phyloP scores from a whole-genome alignment of 2,113 vertebrate species.

The Alligator sinensis region DNA sequence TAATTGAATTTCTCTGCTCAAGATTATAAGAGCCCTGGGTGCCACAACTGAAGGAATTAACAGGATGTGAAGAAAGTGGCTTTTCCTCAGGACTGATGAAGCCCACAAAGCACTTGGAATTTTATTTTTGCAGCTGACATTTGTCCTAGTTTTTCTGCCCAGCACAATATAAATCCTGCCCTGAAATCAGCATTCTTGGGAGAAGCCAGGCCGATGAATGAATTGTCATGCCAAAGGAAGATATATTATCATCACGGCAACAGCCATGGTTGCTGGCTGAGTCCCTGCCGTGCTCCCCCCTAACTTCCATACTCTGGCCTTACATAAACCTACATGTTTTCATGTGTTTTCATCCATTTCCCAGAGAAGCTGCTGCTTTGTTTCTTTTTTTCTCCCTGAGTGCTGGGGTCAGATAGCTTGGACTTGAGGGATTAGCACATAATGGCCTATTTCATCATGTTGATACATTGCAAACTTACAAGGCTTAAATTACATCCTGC shows the following conservation, averaged over 20 bases:
- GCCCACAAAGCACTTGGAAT: neutral
- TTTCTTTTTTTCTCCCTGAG: neutral
- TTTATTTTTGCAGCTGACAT: neutral
- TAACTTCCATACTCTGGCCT: neutral
- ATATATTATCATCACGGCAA: neutral
- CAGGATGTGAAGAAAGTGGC: neutral
- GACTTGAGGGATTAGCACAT: neutral
- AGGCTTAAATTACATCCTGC: neutral
- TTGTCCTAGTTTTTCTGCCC: neutral
- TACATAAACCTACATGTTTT: neutral
- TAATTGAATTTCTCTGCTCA: neutral
- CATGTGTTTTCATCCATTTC: neutral
- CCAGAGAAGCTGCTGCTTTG: neutral
- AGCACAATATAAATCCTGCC: neutral
- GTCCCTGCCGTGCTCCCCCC: accelerated
- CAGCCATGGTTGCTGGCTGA: neutral
- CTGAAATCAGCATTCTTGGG: neutral
- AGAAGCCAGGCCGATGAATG: neutral
- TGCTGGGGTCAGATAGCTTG: neutral
- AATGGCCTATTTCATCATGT: neutral
- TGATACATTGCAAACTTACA: neutral
- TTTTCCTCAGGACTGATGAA: neutral
- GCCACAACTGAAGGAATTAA: neutral
- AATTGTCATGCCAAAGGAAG: neutral
- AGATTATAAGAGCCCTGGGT: neutral